Evolutionary conservation across 2,888 invertebrate genomes (phyloP), one percentile per base, ranked within the genome.

Genomic region (Branchellion lobata): DNA sequence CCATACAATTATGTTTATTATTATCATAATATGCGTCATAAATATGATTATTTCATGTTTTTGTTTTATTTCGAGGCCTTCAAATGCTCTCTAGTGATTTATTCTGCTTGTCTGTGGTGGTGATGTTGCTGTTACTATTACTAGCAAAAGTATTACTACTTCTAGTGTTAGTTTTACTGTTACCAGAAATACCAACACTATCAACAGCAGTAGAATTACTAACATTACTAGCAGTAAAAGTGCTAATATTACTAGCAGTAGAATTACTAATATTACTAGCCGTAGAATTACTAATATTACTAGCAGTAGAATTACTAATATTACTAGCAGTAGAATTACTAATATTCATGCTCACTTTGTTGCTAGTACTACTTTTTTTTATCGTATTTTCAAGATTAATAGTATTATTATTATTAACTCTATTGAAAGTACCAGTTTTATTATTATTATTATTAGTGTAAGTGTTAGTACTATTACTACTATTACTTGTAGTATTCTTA

Each of bases 341-440:
- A 69, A 8, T 69, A 24, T n/a, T 69, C 8, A 3, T 69, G 27
- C 33, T 69, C 8, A 3, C 5, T 27, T 29, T 69, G 5, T 5
- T 69, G 27, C 33, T 29, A 69, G 8, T 29, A 69, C 33, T 69
- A 69, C 33, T 69, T 14, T 47, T 14, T 14, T 14, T 14, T 47
- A 14, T 18, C 18, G 47, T 47, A 47, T 47, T 14, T 14, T 47
- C 11, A 57, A 8, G 24, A 57, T n/a, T 24, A 57, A 3, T 24
- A 24, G 3, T 69, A 29, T n/a, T 69, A 31, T n/a, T 69, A 29
- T n/a, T 69, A 69, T n/a, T 69, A 24, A 3, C 5, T 8, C 33
- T 3, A 69, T n/a, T 69, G 14, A 3, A 27, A 69, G 3, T 69
- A 69, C 33, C 85, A 34, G 86, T 85, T 29, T 84, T 84, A 69